These are phyloP conservation scores for Otus scops DNA, from an alignment of 2,797 vertebrate genomes.

Conservation along the genomic window DNA sequence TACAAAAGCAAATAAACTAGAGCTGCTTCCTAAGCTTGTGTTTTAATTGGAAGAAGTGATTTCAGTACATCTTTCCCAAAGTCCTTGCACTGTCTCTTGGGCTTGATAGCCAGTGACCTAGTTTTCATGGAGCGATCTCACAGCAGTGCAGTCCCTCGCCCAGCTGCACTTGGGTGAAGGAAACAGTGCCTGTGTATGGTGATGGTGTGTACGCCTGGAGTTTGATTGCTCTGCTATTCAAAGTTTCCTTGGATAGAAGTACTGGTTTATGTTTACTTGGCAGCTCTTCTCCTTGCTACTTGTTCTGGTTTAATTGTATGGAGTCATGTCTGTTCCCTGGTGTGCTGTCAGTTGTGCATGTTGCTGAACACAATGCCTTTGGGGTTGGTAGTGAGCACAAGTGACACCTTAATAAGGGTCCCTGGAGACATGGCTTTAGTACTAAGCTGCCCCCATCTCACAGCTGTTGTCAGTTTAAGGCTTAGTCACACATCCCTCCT, in stretches of 20 bases:
- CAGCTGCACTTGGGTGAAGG: background rate
- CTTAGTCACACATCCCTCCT: background rate
- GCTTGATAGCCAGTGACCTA: background rate
- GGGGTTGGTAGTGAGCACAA: background rate
- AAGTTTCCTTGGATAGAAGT: background rate
- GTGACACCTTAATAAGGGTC: background rate
- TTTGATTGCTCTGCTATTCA: background rate
- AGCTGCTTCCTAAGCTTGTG: background rate
- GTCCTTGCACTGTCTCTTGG: background rate
- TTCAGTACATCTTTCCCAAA: background rate
- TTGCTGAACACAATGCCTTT: background rate
- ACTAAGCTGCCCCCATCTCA: background rate
- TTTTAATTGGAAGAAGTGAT: slow-evolving; percentile 7
- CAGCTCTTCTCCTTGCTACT: background rate
- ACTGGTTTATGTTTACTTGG: background rate
- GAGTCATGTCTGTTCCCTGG: background rate
- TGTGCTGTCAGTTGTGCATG: background rate
- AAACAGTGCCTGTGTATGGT: background rate
- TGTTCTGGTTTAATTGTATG: background rate
- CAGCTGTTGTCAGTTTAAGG: background rate
- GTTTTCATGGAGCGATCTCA: background rate
- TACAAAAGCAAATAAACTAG: background rate
- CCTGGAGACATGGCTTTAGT: background rate
- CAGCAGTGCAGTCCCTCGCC: background rate
- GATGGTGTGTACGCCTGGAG: background rate